Base-by-base conservation (phyloP, 1,140 invertebrate species). In the Papilio aristodemus region DNA sequence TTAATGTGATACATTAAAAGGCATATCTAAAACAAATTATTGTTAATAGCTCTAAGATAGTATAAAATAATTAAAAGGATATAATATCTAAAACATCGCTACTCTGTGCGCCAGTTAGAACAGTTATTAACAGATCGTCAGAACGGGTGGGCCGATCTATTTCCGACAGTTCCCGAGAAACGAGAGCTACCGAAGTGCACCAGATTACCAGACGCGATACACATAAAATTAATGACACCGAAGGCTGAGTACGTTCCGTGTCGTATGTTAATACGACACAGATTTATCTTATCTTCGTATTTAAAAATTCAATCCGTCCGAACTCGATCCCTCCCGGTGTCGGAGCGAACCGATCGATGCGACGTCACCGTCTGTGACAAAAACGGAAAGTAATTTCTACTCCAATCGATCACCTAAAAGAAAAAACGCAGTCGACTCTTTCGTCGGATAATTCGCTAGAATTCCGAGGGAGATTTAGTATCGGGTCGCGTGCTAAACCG, bases 381-480 rank as follows among this genome's bases (percentile, higher is more conserved):
- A 87, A 84, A 77, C 79, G 79, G 78, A 84, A 84, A 89, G 86
- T 89, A 89, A 89, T 87, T 87, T 85, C 86, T 83, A 84, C 77
- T 86, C 83, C 82, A 80, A 91, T 91, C 89, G 90, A 90, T 91
- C 89, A 90, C 76, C 76, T 73, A 79, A 83, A 88, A 89, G 87
- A 89, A 85, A 85, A 76, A 72, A 75, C 78, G 76, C 80, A 80
- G 77, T 79, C 72, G 73, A 73, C 73, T 37, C 13, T 62, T 19
- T 80, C 71, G 73, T 75, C 73, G 75, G 87, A 76, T 91, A 91
- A 91, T 89, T 90, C 89, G 82, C 86, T 89, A 91, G 85, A 89
- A 91, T 91, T 90, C 89, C 89, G 79, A n/a, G 68, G 70, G 84
- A 90, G 89, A 91, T 91, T 91, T 91, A 91, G 84, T 86, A 73